Evolutionary conservation across 2,888 invertebrate species (phyloP), one percentile per base, ranked within the genome.

Genomic region (Drepana falcataria): DNA sequence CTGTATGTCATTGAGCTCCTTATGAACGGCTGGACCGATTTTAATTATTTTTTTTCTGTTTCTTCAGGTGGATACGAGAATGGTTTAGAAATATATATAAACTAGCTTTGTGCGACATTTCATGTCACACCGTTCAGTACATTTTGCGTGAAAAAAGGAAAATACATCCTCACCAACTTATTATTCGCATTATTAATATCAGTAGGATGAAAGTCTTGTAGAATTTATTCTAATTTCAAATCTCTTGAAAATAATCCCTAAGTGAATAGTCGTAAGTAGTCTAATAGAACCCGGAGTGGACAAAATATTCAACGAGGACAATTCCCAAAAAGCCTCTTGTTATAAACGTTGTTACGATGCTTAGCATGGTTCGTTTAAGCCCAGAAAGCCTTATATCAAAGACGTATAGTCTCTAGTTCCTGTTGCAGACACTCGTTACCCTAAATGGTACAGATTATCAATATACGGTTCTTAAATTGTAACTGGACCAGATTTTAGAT

Each of bases 301-400:
- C 47, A 52, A 61, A 60, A 59, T 61, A 61, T 61, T 58, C 53
- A 57, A 60, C 56, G 55, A 59, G 55, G 57, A 48, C 53, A 59
- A 56, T 60, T 52, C 57, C 40, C 55, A 51, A 61, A 63, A 68
- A 70, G 59, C 60, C 56, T 61, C 60, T 63, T 61, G 55, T 59
- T 54, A 52, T 59, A 56, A 58, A 62, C 57, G 64, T 58, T 60
- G 57, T 63, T 61, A 63, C 55, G 52, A 52, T 65, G 66, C 59
- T 70, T 65, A 61, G 56, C 61, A 66, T 63, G 65, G 60, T 61
- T 65, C 64, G 64, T 57, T 67, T 63, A 64, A 60, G 57, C 57
- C 51, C 55, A 55, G 55, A 54, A 59, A 66, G 67, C 53, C 60
- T 66, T 65, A 58, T 65, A 57, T 53, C 54, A 53, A 57, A 56